phyloP scores from a whole-genome alignment of 2,888 invertebrate genomes.

The Phytoseiulus persimilis region DNA sequence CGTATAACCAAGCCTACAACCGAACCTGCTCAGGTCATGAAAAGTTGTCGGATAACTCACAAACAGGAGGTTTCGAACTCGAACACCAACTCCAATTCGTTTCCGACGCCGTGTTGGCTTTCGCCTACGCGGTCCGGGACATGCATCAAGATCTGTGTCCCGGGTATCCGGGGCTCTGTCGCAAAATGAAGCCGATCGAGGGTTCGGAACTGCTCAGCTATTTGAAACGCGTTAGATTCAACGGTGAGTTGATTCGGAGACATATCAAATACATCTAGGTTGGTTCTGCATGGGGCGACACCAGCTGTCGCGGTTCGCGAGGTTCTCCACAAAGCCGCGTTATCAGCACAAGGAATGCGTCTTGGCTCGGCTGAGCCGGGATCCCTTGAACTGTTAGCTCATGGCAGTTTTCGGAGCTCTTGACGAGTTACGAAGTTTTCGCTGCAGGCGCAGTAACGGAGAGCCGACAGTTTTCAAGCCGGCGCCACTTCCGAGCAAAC shows the following conservation, averaged over 20 bases:
- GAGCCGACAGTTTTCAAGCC: not conserved
- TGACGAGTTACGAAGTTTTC: not conserved
- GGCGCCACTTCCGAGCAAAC: not conserved
- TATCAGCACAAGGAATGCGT: too few species aligned
- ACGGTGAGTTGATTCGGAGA: conserved; percentile 58
- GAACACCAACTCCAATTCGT: conserved; percentile 93
- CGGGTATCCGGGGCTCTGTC: conserved; percentile 65
- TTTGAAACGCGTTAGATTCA: conserved; percentile 73
- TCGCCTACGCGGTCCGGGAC: conserved; percentile 72
- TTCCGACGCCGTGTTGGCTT: conserved; percentile 88
- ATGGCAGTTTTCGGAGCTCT: not conserved
- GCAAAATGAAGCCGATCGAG: conserved; percentile 76
- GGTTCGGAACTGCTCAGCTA: conserved; percentile 74
- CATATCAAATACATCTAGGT: not conserved
- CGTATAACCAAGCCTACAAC: conserved; percentile 67
- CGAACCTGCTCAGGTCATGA: conserved; percentile 68
- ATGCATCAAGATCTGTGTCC: conserved; percentile 77
- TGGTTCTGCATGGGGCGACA: not conserved
- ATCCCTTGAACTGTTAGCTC: not conserved
- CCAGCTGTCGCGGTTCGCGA: not conserved
- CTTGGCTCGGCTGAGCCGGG: too few species aligned
- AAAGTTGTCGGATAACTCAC: conserved; percentile 62
- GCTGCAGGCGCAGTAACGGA: not conserved
- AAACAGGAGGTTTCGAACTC: conserved; percentile 60
- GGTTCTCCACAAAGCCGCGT: too few species aligned